Evolutionary conservation across 2,888 invertebrate genomes (phyloP).

Genomic region (Micropterix aruncella): DNA sequence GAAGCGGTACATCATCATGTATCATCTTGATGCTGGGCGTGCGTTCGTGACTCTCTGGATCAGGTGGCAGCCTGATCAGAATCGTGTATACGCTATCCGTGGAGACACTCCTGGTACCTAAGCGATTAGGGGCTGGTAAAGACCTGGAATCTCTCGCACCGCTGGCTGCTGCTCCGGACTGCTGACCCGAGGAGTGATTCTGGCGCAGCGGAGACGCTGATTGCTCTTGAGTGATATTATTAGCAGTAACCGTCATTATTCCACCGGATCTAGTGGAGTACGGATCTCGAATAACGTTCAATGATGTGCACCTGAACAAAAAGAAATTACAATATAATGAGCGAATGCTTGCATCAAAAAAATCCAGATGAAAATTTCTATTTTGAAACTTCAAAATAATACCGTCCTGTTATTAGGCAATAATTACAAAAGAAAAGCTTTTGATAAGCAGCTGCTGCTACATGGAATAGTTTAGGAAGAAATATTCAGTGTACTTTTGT

Average conservation of each 20-base stretch:
- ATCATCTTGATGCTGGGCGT: conserved; percentile 80
- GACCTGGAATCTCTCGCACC: conserved; percentile 50
- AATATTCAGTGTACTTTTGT: no score
- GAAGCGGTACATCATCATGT: conserved; percentile 49
- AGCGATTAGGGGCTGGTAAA: conserved; percentile 45
- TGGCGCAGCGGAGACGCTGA: conserved; percentile 17
- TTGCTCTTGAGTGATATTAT: conserved; percentile 26
- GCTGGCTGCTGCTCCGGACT: conserved; percentile 22
- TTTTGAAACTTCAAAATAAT: no score
- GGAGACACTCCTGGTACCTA: conserved; percentile 45
- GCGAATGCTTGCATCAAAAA: neutral
- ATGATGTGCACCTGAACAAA: conserved; percentile 55
- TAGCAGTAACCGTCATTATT: neutral
- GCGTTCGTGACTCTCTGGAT: conserved; percentile 39
- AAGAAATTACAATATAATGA: conserved; percentile 1
- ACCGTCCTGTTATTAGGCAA: no score
- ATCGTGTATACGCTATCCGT: conserved; percentile 84
- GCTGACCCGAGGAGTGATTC: conserved; percentile 30
- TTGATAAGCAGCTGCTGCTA: no score
- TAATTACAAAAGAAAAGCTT: no score
- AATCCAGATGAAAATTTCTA: conserved; percentile 7
- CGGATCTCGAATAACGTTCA: conserved; percentile 69
- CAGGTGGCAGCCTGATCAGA: conserved; percentile 68
- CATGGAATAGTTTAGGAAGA: no score
- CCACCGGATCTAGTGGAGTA: conserved; percentile 42